phyloP scores from a whole-genome alignment of 2,888 invertebrate genomes.

The Troides aeacus region DNA sequence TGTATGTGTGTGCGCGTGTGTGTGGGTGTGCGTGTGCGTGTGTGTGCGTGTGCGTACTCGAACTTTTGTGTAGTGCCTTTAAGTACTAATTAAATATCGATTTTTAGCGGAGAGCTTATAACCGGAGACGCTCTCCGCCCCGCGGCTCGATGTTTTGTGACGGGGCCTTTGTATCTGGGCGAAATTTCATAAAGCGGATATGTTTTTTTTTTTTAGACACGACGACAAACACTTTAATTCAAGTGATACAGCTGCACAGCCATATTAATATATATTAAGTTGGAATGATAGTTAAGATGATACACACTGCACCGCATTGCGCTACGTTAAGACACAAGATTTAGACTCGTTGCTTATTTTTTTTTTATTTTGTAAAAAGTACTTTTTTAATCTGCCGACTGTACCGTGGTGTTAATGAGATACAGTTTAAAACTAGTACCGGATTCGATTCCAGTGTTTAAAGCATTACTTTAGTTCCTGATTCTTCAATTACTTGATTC shows the following conservation, averaged over 20 bases:
- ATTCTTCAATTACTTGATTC: too few relatives aligned
- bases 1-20: conserved; percentile 13
- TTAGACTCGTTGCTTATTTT: too few relatives aligned
- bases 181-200: background rate
- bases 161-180: conserved; percentile 11
- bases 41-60: conserved; percentile 6
- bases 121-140: conserved; percentile 9
- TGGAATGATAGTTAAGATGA: too few relatives aligned
- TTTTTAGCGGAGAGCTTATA: conserved; percentile 21
- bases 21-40: conserved; percentile 28
- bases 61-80: conserved; percentile 28
- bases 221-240: background rate
- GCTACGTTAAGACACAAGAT: too few relatives aligned
- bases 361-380: too few relatives aligned
- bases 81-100: conserved; percentile 31
- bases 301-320: too few relatives aligned
- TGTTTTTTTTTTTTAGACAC: background rate
- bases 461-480: too few relatives aligned
- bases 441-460: too few relatives aligned
- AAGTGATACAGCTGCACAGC: background rate
- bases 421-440: too few relatives aligned
- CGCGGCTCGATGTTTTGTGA: conserved; percentile 1
- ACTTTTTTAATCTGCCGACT: too few relatives aligned
- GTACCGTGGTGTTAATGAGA: too few relatives aligned
- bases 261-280: too few relatives aligned